Percentiles rank a stretch among this genome's conserved stretches.
phyloP scores from a whole-genome alignment of 2,797 vertebrate genomes.

The Galaxias olidus region DNA sequence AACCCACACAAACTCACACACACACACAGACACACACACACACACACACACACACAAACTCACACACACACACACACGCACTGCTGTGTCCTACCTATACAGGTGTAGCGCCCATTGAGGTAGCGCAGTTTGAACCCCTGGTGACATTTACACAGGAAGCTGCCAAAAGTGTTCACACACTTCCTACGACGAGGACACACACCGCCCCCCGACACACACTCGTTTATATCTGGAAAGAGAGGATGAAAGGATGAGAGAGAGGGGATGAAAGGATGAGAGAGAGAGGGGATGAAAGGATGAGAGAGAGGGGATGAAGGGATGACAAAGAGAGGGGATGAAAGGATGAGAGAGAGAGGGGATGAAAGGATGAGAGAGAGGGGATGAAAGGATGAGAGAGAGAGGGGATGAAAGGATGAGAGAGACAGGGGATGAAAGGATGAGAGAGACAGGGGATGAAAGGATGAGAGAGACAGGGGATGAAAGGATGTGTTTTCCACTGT shows the following conservation, averaged over 20 bases:
- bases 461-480: too few relatives aligned
- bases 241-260: too few relatives aligned
- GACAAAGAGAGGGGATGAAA: too few relatives aligned
- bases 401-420: too few relatives aligned
- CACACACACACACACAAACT: too few relatives aligned
- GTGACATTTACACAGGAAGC: slow-evolving; percentile 90
- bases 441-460: too few relatives aligned
- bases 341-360: too few relatives aligned
- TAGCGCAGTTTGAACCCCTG: slow-evolving; percentile 85
- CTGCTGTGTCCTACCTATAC: slow-evolving; percentile 72
- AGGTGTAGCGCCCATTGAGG: slow-evolving; percentile 86
- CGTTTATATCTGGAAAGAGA: slow-evolving; percentile 82
- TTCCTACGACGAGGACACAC: slow-evolving; percentile 84
- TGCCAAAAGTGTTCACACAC: slow-evolving; percentile 92
- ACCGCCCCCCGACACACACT: slow-evolving; percentile 79
- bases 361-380: too few relatives aligned
- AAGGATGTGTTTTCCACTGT: too few relatives aligned
- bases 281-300: not conserved
- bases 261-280: too few relatives aligned
- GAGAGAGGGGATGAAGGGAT: not conserved
- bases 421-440: too few relatives aligned
- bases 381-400: too few relatives aligned
- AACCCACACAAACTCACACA: not conserved
- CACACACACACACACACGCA: not conserved
- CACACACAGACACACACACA: slow-evolving; percentile 6